phyloP scores from a whole-genome alignment of 1,140 invertebrate genomes.

The Drosophila lini region DNA sequence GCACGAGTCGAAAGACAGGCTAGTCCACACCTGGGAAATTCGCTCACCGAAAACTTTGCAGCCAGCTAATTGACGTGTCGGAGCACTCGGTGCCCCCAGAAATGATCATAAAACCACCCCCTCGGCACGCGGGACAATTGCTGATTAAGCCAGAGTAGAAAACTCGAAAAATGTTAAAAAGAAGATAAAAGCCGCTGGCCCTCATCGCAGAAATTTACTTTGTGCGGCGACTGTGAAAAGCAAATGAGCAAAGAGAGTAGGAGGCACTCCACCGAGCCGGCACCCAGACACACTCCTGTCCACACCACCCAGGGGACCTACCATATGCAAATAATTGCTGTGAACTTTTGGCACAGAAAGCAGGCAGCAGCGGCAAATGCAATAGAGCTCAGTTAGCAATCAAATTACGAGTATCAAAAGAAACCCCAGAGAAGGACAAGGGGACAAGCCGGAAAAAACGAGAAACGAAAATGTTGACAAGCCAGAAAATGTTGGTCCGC shows the following conservation, averaged over 20 bases:
- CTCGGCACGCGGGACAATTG: slow-evolving; percentile 51
- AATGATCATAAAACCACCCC: slow-evolving; percentile 3
- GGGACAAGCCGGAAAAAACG: slow-evolving; percentile 37
- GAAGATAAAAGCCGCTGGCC: slow-evolving; percentile 54
- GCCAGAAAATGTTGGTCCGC: slow-evolving; percentile 52
- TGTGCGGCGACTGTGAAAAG: slow-evolving; percentile 63
- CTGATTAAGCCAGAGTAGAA: slow-evolving; percentile 23
- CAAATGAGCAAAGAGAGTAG: slow-evolving; percentile 61
- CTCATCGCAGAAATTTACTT: slow-evolving; percentile 45
- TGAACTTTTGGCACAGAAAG: slow-evolving; percentile 65
- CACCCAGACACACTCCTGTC: slow-evolving; percentile 13
- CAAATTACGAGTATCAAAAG: slow-evolving; percentile 64
- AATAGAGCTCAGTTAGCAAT: slow-evolving; percentile 67
- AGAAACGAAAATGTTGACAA: slow-evolving; percentile 46
- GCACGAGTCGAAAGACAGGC: slow-evolving; percentile 51
- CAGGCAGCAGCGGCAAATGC: slow-evolving; percentile 50
- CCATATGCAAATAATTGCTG: slow-evolving; percentile 66
- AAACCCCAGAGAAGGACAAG: slow-evolving; percentile 36
- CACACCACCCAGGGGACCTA: slow-evolving; percentile 42
- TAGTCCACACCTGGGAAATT: slow-evolving; percentile 56
- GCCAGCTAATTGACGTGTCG: slow-evolving; percentile 62
- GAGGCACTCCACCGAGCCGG: slow-evolving; percentile 12
- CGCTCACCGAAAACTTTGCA: slow-evolving; percentile 26
- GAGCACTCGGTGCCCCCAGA: slow-evolving; percentile 5
- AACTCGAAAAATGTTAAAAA: slow-evolving; percentile 37